Percentiles rank a stretch among this genome's conserved stretches.
Evolutionary conservation across 2,113 vertebrate species (phyloP).

Genomic region (Sceloporus undulatus): DNA sequence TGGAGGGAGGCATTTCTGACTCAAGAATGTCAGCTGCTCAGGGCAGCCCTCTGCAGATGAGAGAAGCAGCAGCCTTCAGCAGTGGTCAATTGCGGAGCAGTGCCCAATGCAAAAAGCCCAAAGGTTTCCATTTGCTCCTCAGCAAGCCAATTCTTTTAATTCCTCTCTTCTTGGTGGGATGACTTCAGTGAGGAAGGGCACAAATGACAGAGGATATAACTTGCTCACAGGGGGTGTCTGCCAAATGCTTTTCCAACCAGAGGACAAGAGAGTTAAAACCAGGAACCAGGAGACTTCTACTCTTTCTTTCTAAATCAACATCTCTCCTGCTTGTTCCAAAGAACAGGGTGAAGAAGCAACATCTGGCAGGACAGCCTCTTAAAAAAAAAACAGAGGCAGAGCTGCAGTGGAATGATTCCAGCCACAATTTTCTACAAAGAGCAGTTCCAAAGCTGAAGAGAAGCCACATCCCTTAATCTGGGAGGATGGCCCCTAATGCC

Average conservation of each 20-base stretch:
- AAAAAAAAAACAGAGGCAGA: constrained; percentile 44
- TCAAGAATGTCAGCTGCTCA: neutral
- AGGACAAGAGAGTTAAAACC: neutral
- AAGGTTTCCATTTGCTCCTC: constrained; percentile 6
- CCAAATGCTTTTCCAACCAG: neutral
- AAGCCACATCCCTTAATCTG: neutral
- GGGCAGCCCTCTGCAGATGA: constrained; percentile 36
- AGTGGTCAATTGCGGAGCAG: neutral
- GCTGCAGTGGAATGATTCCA: constrained; percentile 7
- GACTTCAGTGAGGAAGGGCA: neutral
- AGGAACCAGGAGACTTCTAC: too few relatives aligned
- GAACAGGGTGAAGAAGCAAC: neutral
- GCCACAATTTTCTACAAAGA: too few relatives aligned
- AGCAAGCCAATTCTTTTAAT: constrained; percentile 2
- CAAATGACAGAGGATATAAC: accelerated
- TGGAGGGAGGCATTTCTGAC: neutral
- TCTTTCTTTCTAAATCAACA: neutral
- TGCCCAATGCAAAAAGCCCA: too few relatives aligned
- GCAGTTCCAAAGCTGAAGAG: too few relatives aligned
- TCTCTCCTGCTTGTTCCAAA: neutral
- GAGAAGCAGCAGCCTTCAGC: constrained; percentile 9
- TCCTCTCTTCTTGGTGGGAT: neutral
- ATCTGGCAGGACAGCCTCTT: constrained; percentile 28
- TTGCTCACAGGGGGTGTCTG: neutral
- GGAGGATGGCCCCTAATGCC: neutral